These are phyloP conservation scores for Agrilus mali DNA, from an alignment of 2,888 invertebrate genomes.

Conservation along the genomic window DNA sequence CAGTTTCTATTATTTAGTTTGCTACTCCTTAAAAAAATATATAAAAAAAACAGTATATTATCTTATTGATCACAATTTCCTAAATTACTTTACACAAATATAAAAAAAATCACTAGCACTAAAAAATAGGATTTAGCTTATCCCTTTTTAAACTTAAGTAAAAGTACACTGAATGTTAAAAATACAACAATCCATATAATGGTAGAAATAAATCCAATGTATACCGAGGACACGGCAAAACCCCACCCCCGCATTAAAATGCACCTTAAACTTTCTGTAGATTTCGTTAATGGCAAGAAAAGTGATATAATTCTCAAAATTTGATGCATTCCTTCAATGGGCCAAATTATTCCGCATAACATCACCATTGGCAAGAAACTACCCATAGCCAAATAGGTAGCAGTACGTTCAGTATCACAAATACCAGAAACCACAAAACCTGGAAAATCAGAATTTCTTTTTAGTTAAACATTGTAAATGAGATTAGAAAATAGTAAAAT, in stretches of 20 bases:
- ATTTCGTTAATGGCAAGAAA: constrained; percentile 75
- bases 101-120: constrained; percentile 17
- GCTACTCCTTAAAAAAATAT: no score
- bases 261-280: constrained; percentile 78
- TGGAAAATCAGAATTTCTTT: constrained; percentile 24
- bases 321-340: constrained; percentile 82
- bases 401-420: constrained; percentile 72
- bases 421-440: constrained; percentile 72
- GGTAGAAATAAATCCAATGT: constrained; percentile 79
- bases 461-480: no score
- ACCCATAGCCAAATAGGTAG: constrained; percentile 74
- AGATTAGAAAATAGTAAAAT: no score
- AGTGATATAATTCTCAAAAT: constrained; percentile 61
- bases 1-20: no score
- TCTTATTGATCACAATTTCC: constrained; percentile 10
- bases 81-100: background rate
- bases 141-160: constrained; percentile 69
- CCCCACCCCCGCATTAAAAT: constrained; percentile 83
- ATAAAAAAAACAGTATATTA: no score
- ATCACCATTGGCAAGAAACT: constrained; percentile 77
- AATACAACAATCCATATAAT: constrained; percentile 75
- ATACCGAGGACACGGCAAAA: constrained; percentile 66
- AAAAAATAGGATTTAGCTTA: constrained; percentile 32
- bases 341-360: constrained; percentile 89
- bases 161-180: constrained; percentile 64